Evolutionary conservation across 2,797 vertebrate species (phyloP).

Genomic region (Numenius phaeopus): DNA sequence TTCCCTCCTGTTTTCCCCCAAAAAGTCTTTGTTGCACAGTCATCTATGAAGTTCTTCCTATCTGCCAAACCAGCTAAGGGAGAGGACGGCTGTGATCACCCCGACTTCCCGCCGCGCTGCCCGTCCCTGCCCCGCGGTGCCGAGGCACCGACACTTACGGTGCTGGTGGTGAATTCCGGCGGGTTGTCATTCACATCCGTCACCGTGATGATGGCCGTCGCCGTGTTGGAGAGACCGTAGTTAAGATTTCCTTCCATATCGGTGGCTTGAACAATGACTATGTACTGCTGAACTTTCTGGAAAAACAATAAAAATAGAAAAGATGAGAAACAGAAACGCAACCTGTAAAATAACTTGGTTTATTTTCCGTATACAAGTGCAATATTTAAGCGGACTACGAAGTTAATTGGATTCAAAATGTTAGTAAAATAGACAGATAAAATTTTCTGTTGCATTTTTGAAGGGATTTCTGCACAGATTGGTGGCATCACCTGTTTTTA

Average conservation of each 20-base stretch:
- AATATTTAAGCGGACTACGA: background rate
- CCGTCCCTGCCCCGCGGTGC: background rate
- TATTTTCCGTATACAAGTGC: accelerated
- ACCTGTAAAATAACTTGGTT: background rate
- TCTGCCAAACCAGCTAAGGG: background rate
- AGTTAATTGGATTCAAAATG: background rate
- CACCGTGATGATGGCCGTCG: constrained; percentile 92
- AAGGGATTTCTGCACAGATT: background rate
- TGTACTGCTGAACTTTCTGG: constrained; percentile 96
- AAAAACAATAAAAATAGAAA: background rate
- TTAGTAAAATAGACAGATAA: background rate
- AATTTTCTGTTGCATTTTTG: background rate
- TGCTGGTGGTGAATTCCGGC: constrained; percentile 91
- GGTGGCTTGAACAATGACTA: constrained; percentile 93
- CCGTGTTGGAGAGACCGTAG: constrained; percentile 95
- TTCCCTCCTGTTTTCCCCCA: accelerated
- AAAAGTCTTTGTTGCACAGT: background rate
- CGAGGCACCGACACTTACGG: constrained; percentile 82
- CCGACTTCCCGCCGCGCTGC: background rate
- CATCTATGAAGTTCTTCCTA: background rate
- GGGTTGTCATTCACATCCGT: constrained; percentile 96
- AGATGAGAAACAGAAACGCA: background rate
- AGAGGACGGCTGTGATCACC: background rate
- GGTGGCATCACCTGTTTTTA: background rate
- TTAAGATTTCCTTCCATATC: constrained; percentile 97